A percentile compares a stretch with the other conserved stretches of the same genome.
Conservation (phyloP, 2,113 vertebrate genomes). For the Stomatorhinus ivindoensis region DNA sequence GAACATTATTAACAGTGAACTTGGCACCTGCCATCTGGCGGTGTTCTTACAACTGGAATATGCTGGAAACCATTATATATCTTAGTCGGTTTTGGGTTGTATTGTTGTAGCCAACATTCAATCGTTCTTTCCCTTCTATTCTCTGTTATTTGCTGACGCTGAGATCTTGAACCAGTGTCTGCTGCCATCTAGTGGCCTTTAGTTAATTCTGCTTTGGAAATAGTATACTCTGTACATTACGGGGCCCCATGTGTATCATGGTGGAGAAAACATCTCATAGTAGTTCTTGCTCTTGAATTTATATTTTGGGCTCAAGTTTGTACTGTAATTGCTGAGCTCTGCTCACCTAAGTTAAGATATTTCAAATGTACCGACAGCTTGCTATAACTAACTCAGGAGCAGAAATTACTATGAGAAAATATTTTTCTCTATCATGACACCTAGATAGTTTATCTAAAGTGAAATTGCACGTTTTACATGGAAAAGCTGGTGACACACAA, state of each 20-base stretch:
- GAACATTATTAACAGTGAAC: background rate
- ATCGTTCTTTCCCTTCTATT: background rate
- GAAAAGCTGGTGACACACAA: background rate
- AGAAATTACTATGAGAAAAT: background rate
- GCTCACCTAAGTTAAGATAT: background rate
- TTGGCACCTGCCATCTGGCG: conserved; percentile 10
- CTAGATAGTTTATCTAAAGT: background rate
- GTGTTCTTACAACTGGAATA: background rate
- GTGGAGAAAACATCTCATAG: background rate
- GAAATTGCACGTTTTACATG: background rate
- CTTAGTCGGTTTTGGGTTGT: background rate
- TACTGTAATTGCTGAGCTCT: background rate
- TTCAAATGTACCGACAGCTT: background rate
- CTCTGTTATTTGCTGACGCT: background rate
- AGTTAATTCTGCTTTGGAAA: background rate
- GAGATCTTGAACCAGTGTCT: background rate
- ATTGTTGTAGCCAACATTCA: background rate
- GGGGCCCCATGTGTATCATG: background rate
- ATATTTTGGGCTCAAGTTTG: background rate
- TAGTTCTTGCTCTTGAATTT: background rate
- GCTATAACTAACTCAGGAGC: background rate
- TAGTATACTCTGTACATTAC: background rate
- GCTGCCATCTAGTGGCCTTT: conserved; percentile 13
- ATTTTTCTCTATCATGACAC: background rate
- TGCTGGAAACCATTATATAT: conserved; percentile 9